A percentile compares a stretch with the other conserved stretches of the same genome.
Conservation (phyloP, 1,140 invertebrate genomes). For the Drosophila simulans region DNA sequence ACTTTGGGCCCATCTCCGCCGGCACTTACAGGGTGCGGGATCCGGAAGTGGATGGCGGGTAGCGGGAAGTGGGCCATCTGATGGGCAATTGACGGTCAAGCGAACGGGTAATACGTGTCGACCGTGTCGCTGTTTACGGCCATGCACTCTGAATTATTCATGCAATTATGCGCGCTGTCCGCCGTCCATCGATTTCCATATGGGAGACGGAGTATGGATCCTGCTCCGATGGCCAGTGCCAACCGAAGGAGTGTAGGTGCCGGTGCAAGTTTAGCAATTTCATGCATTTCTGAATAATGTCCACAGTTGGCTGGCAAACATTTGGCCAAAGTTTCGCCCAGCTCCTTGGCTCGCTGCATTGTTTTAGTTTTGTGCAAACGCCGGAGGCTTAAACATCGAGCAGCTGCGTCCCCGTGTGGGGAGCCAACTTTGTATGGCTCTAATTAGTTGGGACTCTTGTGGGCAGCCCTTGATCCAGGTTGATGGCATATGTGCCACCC, state of each 20-base stretch:
- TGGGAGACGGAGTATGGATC: constrained; percentile 6
- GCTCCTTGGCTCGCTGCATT: constrained; percentile 21
- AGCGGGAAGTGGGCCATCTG: constrained; percentile 8
- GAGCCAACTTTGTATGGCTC: constrained; percentile 34
- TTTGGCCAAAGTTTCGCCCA: constrained; percentile 60
- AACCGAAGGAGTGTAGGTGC: constrained; percentile 3
- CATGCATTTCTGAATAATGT: constrained; percentile 79
- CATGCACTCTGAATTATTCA: constrained; percentile 58
- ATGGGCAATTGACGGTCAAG: constrained; percentile 45
- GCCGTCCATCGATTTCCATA: constrained; percentile 34
- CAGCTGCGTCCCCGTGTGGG: constrained; percentile 36
- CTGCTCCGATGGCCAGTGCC: constrained; percentile 1
- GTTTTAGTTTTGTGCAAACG: constrained; percentile 25
- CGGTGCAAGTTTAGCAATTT: constrained; percentile 68
- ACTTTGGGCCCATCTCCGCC: constrained; percentile 39
- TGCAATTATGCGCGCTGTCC: constrained; percentile 57
- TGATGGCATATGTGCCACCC: constrained; percentile 14
- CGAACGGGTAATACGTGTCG: constrained; percentile 49
- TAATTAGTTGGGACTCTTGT: constrained; percentile 41
- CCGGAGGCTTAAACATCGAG: constrained; percentile 2
- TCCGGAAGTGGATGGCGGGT: background rate
- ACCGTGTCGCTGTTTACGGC: constrained; percentile 38
- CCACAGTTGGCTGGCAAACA: constrained; percentile 63
- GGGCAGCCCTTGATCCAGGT: constrained; percentile 22
- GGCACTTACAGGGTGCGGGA: constrained; percentile 13